phyloP scores from a whole-genome alignment of 2,113 vertebrate genomes.

The Trogon melanurus region DNA sequence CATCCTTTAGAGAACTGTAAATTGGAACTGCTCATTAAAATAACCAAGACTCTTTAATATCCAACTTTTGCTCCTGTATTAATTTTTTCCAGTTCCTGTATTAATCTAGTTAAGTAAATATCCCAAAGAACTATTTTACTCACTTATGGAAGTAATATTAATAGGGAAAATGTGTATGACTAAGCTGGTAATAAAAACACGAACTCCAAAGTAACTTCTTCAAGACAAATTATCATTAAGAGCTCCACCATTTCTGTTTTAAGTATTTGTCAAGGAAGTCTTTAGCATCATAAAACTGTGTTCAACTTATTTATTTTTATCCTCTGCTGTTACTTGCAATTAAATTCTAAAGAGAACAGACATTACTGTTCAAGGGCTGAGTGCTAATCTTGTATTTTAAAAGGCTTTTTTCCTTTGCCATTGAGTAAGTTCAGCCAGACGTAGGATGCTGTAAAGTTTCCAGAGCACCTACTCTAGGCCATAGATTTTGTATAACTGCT shows the following conservation, averaged over 20 bases:
- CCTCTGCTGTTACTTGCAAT: constrained; percentile 22
- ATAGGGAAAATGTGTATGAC: constrained; percentile 13
- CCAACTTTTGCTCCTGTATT: not conserved
- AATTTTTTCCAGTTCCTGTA: constrained; percentile 12
- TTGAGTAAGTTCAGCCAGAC: not conserved
- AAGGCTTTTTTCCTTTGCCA: not conserved
- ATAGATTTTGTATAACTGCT: not conserved
- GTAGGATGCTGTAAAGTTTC: constrained; percentile 7
- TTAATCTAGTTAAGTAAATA: constrained; percentile 17
- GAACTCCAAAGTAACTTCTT: not conserved
- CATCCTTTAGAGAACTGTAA: not conserved
- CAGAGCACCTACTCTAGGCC: not conserved
- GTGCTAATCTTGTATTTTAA: constrained; percentile 21
- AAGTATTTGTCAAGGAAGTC: constrained; percentile 34
- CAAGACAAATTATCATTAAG: constrained; percentile 42
- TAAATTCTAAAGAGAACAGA: constrained; percentile 41
- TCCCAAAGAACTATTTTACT: constrained; percentile 10
- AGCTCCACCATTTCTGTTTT: not conserved
- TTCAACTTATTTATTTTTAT: constrained; percentile 56
- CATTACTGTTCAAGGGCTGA: not conserved
- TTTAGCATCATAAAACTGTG: constrained; percentile 25
- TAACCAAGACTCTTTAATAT: not conserved
- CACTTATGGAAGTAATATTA: constrained; percentile 32
- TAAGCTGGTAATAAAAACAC: constrained; percentile 13
- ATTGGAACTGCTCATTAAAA: not conserved